A percentile compares a stretch with the other conserved stretches of the same genome.
Evolutionary conservation across 2,797 vertebrate species (phyloP).

Genomic region (Nasua narica): DNA sequence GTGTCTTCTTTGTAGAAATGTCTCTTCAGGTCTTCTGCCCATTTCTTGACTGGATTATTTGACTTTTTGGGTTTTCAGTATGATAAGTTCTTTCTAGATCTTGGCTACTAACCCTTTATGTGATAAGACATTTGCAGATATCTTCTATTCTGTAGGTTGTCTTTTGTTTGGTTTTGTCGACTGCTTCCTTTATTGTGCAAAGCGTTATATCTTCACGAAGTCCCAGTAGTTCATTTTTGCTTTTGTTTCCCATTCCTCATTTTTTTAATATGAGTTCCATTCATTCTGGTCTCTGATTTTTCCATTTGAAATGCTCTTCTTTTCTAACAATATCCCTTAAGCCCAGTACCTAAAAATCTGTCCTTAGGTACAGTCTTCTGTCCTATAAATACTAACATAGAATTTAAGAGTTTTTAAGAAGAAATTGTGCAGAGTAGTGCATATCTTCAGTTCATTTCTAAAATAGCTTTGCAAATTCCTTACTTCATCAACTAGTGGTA

Average conservation of each 20-base stretch:
- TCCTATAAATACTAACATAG: background rate
- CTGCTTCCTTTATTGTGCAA: background rate
- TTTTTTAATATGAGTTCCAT: background rate
- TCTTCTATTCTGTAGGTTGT: background rate
- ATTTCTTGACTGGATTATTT: background rate
- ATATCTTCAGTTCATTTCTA: background rate
- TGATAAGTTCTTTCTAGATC: background rate
- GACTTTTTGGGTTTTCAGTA: background rate
- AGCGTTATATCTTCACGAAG: background rate
- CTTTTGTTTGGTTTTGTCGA: background rate
- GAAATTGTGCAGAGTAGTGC: background rate
- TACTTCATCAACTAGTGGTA: background rate
- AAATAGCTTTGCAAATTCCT: background rate
- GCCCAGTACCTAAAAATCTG: background rate
- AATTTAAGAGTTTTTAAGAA: background rate
- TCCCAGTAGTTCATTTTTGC: background rate
- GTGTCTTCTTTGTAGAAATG: background rate
- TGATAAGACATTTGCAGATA: background rate
- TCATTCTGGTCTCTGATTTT: constrained; percentile 30
- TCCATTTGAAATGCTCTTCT: background rate
- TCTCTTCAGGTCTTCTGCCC: background rate
- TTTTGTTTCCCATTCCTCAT: background rate
- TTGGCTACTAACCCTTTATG: no score
- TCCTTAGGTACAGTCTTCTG: background rate
- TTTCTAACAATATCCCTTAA: background rate